A percentile compares a stretch with the other conserved stretches of the same genome.
phyloP scores from a whole-genome alignment of 2,113 vertebrate genomes.

The Hippocampus comes region DNA sequence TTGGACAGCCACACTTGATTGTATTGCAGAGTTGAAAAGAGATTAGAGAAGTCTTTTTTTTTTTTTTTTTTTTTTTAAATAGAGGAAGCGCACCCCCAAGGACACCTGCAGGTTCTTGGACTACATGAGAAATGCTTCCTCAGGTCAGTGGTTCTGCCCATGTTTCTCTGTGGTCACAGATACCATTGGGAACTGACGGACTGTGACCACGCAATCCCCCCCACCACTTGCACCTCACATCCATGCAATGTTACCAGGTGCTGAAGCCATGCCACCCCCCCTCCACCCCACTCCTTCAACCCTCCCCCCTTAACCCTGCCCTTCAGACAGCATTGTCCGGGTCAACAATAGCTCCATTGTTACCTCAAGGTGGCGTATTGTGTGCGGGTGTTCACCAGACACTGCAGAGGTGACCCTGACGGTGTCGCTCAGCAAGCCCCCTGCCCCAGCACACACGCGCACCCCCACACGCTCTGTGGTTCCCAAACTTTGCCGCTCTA shows the following conservation, averaged over 20 bases:
- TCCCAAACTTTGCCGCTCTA: constrained; percentile 30
- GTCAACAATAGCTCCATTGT: constrained; percentile 67
- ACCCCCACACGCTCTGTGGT: not conserved
- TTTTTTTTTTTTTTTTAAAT: not conserved
- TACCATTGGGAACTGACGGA: constrained; percentile 39
- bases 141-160: constrained; percentile 34
- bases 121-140: constrained; percentile 11
- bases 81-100: not conserved
- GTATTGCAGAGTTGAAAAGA: not conserved
- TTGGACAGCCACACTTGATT: not conserved
- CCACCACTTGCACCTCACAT: constrained; percentile 22
- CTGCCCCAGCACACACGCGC: constrained; percentile 11
- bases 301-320: constrained; percentile 52
- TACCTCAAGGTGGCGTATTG: constrained; percentile 67
- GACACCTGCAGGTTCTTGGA: constrained; percentile 9
- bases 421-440: constrained; percentile 45
- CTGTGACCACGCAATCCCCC: constrained; percentile 41
- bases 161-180: constrained; percentile 17
- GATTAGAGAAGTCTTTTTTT: not conserved
- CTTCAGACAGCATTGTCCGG: constrained; percentile 65
- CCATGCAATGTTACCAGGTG: constrained; percentile 57
- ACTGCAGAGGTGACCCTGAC: constrained; percentile 62
- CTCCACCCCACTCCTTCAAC: constrained; percentile 14
- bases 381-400: constrained; percentile 48
- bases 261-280: constrained; percentile 22